Evolutionary conservation across 2,888 invertebrate species (phyloP).

Genomic region (Drosophila subsilvestris): DNA sequence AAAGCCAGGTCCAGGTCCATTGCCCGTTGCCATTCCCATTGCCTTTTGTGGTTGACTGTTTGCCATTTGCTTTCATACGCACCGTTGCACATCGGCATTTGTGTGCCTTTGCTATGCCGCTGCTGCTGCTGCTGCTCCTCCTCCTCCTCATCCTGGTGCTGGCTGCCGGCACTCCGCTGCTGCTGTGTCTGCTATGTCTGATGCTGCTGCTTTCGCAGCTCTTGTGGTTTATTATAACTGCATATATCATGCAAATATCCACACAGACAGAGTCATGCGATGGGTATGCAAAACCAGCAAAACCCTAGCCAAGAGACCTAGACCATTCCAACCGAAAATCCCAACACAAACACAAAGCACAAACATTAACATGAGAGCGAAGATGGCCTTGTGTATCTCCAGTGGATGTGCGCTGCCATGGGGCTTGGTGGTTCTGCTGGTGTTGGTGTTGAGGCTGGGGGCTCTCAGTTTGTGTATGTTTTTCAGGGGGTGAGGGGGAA

Average conservation of each 20-base stretch:
- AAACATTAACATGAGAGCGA: slow-evolving; percentile 11
- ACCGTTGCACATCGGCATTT: slow-evolving; percentile 70
- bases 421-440: no score
- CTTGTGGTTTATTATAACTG: slow-evolving; percentile 78
- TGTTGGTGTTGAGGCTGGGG: slow-evolving; percentile 13
- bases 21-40: slow-evolving; percentile 48
- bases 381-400: slow-evolving; percentile 36
- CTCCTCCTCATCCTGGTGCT: slow-evolving; percentile 21
- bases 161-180: background rate
- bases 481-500: slow-evolving; percentile 4
- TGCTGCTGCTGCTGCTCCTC: slow-evolving; percentile 10
- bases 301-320: background rate
- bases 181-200: slow-evolving; percentile 14
- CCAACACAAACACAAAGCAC: slow-evolving; percentile 38
- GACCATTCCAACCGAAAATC: slow-evolving; percentile 37
- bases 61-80: slow-evolving; percentile 69
- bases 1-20: background rate
- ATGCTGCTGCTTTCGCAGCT: slow-evolving; percentile 61
- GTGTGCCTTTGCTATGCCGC: slow-evolving; percentile 42
- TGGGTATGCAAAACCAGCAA: background rate
- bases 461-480: slow-evolving; percentile 4
- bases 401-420: slow-evolving; percentile 3
- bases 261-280: slow-evolving; percentile 4
- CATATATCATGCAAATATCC: slow-evolving; percentile 74
- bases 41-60: slow-evolving; percentile 66